phyloP scores from a whole-genome alignment of 2,888 invertebrate genomes.

The Podotricha telesiphe region DNA sequence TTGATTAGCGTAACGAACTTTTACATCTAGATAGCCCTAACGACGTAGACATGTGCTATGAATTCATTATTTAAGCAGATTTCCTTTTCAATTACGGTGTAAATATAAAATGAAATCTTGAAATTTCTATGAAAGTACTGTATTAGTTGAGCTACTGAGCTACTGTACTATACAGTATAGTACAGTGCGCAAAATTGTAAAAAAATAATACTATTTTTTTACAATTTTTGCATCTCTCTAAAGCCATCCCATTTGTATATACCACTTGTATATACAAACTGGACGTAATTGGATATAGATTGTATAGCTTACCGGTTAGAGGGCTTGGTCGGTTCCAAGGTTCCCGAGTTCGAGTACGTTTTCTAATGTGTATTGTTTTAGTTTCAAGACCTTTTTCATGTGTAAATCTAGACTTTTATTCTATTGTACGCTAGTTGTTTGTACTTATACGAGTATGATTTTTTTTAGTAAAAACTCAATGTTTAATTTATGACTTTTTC shows the following conservation, averaged over 20 bases:
- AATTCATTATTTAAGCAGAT: slow-evolving; percentile 11
- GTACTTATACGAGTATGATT: neutral
- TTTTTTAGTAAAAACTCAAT: neutral
- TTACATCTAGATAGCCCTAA: neutral
- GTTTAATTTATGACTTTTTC: neutral
- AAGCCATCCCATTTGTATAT: too few relatives aligned
- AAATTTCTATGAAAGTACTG: neutral
- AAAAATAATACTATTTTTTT: too few relatives aligned
- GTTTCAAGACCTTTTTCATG: neutral
- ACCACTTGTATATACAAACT: too few relatives aligned
- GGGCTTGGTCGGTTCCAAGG: too few relatives aligned
- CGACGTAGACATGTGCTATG: slow-evolving; percentile 1
- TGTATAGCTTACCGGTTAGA: too few relatives aligned
- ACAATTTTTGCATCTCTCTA: too few relatives aligned
- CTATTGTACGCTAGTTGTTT: neutral
- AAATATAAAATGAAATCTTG: slow-evolving; percentile 4
- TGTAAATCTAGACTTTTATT: neutral
- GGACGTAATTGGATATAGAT: too few relatives aligned
- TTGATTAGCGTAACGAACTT: neutral
- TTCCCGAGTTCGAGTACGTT: too few relatives aligned
- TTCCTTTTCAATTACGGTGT: neutral
- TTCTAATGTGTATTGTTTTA: too few relatives aligned
- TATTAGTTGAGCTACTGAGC: neutral
- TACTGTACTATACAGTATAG: too few relatives aligned
- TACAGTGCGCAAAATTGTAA: too few relatives aligned